These are phyloP conservation scores for Catharus minimus DNA, from an alignment of 2,113 vertebrate species.

Conservation along the genomic window DNA sequence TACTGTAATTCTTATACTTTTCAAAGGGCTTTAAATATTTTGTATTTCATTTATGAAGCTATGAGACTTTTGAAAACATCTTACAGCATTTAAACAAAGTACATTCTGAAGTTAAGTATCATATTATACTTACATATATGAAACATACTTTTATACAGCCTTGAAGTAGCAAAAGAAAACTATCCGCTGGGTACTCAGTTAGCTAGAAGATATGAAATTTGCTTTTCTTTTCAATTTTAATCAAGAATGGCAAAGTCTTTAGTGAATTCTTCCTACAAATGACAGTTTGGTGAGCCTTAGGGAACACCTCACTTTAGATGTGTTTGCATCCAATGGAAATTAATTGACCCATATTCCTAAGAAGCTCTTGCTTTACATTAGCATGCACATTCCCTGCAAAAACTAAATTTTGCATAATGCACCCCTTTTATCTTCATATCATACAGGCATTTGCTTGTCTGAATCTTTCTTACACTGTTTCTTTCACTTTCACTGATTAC, in stretches of 20 bases:
- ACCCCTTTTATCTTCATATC: neutral
- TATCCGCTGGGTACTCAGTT: neutral
- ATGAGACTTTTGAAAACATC: neutral
- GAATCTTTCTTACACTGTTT: neutral
- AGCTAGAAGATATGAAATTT: neutral
- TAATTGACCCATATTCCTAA: constrained; percentile 1
- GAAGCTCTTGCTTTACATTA: constrained; percentile 1
- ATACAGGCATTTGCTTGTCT: neutral
- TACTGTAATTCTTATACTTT: neutral
- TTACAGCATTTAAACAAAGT: neutral
- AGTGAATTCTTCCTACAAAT: neutral
- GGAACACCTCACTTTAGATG: neutral
- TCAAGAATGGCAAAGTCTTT: neutral
- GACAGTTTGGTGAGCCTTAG: constrained; percentile 6
- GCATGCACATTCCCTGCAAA: neutral
- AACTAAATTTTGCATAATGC: constrained; percentile 6
- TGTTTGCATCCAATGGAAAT: constrained; percentile 10
- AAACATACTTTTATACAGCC: neutral
- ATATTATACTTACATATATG: neutral
- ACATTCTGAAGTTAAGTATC: neutral
- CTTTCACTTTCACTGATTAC: neutral
- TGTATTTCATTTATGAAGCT: neutral
- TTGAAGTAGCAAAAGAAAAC: neutral
- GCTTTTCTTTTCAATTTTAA: neutral
- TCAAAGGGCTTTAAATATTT: neutral